A percentile compares a stretch with the other conserved stretches of the same genome.
Conservation (phyloP, 2,888 invertebrate genomes). For the Gandaritis pyraliata region DNA sequence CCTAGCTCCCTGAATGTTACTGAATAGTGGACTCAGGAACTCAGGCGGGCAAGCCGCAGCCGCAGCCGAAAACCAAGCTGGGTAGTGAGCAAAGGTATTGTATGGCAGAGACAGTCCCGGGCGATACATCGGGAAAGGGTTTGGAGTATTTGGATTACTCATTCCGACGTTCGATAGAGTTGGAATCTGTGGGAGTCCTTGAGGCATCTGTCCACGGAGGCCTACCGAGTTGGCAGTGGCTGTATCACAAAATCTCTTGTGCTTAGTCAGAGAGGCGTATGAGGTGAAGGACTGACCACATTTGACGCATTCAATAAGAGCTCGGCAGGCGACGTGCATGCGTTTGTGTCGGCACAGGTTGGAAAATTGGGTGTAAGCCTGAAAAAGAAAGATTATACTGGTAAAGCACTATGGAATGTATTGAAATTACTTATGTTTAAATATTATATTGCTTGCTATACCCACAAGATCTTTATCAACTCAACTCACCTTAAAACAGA, state of each 20-base stretch:
- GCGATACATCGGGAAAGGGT: slow-evolving; percentile 89
- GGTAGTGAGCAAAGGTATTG: slow-evolving; percentile 86
- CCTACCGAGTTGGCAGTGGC: slow-evolving; percentile 81
- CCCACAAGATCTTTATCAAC: not conserved
- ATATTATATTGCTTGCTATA: too few species aligned
- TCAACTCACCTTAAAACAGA: slow-evolving; percentile 93
- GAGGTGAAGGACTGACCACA: slow-evolving; percentile 97
- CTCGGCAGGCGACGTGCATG: slow-evolving; percentile 98
- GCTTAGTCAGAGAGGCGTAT: slow-evolving; percentile 95
- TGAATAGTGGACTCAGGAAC: slow-evolving; percentile 86
- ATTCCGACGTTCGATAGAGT: slow-evolving; percentile 73
- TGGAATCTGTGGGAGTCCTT: slow-evolving; percentile 72
- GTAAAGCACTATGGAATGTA: slow-evolving; percentile 5
- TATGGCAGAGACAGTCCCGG: slow-evolving; percentile 86
- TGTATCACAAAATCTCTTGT: slow-evolving; percentile 98
- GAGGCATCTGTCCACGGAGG: slow-evolving; percentile 75
- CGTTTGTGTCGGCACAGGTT: slow-evolving; percentile 99
- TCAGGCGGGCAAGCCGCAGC: slow-evolving; percentile 84
- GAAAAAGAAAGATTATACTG: slow-evolving; percentile 60
- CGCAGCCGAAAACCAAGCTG: slow-evolving; percentile 79
- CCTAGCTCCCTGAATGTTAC: slow-evolving; percentile 84
- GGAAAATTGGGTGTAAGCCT: slow-evolving; percentile 99
- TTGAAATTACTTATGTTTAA: not conserved
- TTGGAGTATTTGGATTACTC: slow-evolving; percentile 74
- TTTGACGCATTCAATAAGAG: slow-evolving; percentile 96